Percentiles rank a stretch among this genome's conserved stretches.
Evolutionary conservation across 2,888 invertebrate genomes (phyloP).

Genomic region (Mesorhabditis belari): DNA sequence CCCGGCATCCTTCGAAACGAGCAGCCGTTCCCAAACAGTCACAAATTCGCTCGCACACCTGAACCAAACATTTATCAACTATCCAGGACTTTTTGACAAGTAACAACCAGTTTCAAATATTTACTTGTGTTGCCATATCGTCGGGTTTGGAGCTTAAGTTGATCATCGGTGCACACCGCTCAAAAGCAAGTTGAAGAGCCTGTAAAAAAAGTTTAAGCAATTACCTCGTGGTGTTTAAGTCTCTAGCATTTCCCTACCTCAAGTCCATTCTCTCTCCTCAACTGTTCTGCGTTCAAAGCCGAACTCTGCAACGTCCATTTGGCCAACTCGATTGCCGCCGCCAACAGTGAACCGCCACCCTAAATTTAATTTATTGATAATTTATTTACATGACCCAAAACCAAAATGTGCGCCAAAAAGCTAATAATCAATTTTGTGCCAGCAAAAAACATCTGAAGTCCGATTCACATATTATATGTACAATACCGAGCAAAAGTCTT

Average conservation of each 20-base stretch:
- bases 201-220: conserved; percentile 32
- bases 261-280: conserved; percentile 84
- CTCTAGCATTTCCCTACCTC: conserved; percentile 60
- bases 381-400: background rate
- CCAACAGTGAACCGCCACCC: conserved; percentile 65
- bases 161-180: conserved; percentile 85
- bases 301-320: conserved; percentile 94
- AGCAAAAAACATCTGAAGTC: background rate
- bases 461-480: background rate
- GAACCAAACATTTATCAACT: background rate
- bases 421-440: no score
- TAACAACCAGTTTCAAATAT: background rate
- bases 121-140: conserved; percentile 71
- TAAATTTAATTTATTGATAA: conserved; percentile 1
- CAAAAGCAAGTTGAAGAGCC: conserved; percentile 77
- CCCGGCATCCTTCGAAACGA: conserved; percentile 81
- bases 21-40: conserved; percentile 92
- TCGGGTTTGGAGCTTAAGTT: conserved; percentile 70
- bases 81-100: background rate
- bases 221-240: background rate
- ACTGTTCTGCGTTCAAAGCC: conserved; percentile 91
- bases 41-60: conserved; percentile 74
- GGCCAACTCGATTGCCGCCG: conserved; percentile 85
- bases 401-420: background rate
- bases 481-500: no score